phyloP scores from a whole-genome alignment of 2,113 vertebrate genomes.

The Phrynosoma platyrhinos region DNA sequence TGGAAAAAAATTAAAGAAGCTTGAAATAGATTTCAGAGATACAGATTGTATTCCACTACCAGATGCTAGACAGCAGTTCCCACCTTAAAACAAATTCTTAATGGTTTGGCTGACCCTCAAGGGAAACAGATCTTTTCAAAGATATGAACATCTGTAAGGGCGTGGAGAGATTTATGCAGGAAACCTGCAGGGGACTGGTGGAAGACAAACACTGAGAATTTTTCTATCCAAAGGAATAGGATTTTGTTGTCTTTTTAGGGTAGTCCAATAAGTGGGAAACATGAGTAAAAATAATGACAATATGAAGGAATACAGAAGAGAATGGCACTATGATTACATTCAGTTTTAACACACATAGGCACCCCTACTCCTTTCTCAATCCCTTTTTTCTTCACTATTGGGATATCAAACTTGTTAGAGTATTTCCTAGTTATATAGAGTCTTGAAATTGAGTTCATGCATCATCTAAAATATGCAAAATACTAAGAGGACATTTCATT shows the following conservation, averaged over 20 bases:
- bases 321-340: neutral
- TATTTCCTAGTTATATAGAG: neutral
- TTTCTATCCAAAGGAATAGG: conserved; percentile 1
- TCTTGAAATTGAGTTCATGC: neutral
- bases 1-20: neutral
- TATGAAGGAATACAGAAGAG: conserved; percentile 1
- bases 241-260: conserved; percentile 32
- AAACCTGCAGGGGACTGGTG: conserved; percentile 39
- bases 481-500: neutral
- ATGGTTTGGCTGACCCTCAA: neutral
- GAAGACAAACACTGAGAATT: neutral
- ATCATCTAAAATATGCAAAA: neutral
- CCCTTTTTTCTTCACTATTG: neutral
- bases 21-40: conserved; percentile 13
- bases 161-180: conserved; percentile 24
- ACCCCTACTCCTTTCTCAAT: neutral
- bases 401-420: neutral
- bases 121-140: conserved; percentile 22
- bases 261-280: conserved; percentile 20
- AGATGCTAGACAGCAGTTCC: neutral
- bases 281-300: conserved; percentile 13
- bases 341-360: neutral
- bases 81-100: conserved; percentile 32
- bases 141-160: neutral
- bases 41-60: conserved; percentile 2